phyloP scores from a whole-genome alignment of 1,140 invertebrate species.

The Rhysida immarginata region DNA sequence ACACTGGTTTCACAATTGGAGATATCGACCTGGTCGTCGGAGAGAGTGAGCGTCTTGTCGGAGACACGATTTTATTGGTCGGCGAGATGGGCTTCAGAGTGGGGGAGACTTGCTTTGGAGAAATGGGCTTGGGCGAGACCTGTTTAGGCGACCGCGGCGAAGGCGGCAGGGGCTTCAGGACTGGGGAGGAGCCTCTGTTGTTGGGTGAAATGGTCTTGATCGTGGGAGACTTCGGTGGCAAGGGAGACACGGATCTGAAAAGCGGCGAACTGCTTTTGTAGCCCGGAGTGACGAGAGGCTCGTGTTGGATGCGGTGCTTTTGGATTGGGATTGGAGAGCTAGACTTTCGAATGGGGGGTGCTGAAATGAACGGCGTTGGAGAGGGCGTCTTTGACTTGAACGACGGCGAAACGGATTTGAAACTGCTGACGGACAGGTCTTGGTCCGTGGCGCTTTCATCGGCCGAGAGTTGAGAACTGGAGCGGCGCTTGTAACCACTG shows the following conservation, averaged over 20 bases:
- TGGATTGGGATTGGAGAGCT: slow-evolving; percentile 3
- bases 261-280: background rate
- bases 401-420: slow-evolving; percentile 16
- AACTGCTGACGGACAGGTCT: slow-evolving; percentile 35
- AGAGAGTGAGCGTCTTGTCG: background rate
- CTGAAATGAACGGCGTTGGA: slow-evolving; percentile 8
- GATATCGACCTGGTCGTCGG: background rate
- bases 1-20: background rate
- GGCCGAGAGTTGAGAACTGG: slow-evolving; percentile 39
- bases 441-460: slow-evolving; percentile 33
- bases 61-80: background rate
- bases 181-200: background rate
- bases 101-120: background rate
- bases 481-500: slow-evolving; percentile 25
- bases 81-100: background rate
- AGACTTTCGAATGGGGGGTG: background rate
- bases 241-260: background rate
- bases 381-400: slow-evolving; percentile 8
- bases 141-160: background rate
- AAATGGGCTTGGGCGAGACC: background rate
- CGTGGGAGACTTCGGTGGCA: background rate
- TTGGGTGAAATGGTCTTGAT: slow-evolving; percentile 1
- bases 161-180: background rate
- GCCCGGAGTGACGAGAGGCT: background rate
- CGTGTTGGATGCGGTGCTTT: background rate